Evolutionary conservation across 2,888 invertebrate species (phyloP), one percentile per base, ranked within the genome.

Genomic region (Athetis lepigone): DNA sequence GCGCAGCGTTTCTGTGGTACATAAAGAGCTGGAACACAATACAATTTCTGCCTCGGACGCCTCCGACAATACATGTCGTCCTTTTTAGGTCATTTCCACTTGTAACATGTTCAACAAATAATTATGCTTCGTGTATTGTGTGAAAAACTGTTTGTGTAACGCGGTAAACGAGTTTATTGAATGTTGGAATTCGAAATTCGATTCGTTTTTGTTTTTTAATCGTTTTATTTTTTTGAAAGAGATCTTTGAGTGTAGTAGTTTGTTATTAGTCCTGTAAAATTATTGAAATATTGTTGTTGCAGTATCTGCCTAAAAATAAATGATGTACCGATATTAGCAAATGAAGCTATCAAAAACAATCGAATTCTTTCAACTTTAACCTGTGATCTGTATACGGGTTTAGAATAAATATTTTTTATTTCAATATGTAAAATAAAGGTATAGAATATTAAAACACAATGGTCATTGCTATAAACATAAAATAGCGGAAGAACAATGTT

Each of bases 31-130:
- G 62, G 74, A 55, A 67, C 81, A 93, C 92, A 93, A 93, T 92
- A 91, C 91, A 85, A 87, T 90, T 90, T 88, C 93, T 90, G 88
- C 85, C 87, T 88, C 85, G 85, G 90, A 87, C 89, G 88, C 91
- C 88, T 90, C 85, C 84, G 87, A 88, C 86, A 87, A 88, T 87
- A 82, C 88, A 80, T 77, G 88, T 89, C 90, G 90, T 91, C 89
- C 92, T 90, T 92, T 93, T 92, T 89, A 93, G 92, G 92, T 92
- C 93, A 91, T 85, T 90, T 90, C 88, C 91, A 94, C 86, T 86
- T 80, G 85, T 88, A 88, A 88, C 88, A 83, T 88, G 90, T 86
- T 87, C 85, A 88, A 91, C 88, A 89, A 90, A 91, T 90, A 89
- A 91, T 91, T 90, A 88, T 86, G 84, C 76, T 80, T 67, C 66